Percentiles rank a stretch among this genome's conserved stretches.
These are phyloP conservation scores for Proteles cristata DNA, from an alignment of 2,113 vertebrate genomes.

Conservation along the genomic window DNA sequence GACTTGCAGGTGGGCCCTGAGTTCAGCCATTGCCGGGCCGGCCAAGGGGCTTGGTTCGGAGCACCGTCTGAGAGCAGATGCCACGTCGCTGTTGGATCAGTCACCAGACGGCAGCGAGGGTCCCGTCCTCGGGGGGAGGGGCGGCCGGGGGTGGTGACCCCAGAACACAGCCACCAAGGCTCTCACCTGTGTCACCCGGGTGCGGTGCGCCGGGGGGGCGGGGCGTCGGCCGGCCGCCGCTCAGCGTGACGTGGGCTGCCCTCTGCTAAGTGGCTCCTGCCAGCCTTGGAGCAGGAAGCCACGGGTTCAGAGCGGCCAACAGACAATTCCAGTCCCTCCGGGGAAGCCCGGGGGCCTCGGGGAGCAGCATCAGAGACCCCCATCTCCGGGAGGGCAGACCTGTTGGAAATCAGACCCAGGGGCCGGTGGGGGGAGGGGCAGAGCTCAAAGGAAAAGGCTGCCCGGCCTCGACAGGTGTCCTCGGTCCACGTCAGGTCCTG, in stretches of 20 bases:
- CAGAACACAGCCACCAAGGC: background rate
- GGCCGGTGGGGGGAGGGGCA: background rate
- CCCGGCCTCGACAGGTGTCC: fast-evolving
- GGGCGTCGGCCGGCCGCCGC: background rate
- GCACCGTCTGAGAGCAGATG: background rate
- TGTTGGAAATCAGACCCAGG: background rate
- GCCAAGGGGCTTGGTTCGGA: background rate
- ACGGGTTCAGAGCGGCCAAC: too few relatives aligned
- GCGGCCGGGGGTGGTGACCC: background rate
- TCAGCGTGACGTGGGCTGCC: background rate
- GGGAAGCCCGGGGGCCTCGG: background rate
- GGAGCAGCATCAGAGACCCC: background rate
- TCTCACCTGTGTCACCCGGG: background rate
- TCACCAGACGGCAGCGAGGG: background rate
- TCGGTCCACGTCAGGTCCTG: background rate
- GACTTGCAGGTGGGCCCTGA: too few relatives aligned
- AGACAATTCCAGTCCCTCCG: background rate
- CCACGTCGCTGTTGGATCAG: background rate
- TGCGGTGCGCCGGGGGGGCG: background rate
- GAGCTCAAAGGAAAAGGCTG: background rate
- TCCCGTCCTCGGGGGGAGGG: background rate
- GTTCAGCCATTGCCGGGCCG: too few relatives aligned
- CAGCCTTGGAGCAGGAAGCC: background rate
- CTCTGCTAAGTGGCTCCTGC: background rate
- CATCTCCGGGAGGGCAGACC: background rate